phyloP scores from a whole-genome alignment of 1,140 invertebrate genomes.

The Harpegnathos saltator region DNA sequence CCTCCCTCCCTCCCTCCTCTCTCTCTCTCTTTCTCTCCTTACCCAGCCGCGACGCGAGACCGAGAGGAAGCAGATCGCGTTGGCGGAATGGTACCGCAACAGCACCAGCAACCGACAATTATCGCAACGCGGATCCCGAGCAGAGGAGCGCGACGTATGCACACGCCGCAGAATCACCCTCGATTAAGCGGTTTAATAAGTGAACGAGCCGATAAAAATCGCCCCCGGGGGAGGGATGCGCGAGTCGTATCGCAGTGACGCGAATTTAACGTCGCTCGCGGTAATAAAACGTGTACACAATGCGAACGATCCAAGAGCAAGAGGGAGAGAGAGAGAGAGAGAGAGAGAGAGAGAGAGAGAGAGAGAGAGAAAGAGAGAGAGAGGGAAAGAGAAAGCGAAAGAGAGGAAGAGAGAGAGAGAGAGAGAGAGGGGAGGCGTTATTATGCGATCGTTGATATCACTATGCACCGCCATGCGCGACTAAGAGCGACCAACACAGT shows the following conservation, averaged over 20 bases:
- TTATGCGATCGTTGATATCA: constrained; percentile 49
- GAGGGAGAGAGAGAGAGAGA: no score
- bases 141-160: not conserved
- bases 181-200: constrained; percentile 29
- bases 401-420: not conserved
- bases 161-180: not conserved
- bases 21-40: no score
- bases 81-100: not conserved
- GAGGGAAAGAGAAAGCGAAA: not conserved
- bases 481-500: constrained; percentile 10
- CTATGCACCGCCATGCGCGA: constrained; percentile 42
- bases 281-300: constrained; percentile 18
- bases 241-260: constrained; percentile 17
- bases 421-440: not conserved
- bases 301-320: not conserved
- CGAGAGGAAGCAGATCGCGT: not conserved
- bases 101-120: no score
- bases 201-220: constrained; percentile 32
- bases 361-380: not conserved
- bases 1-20: no score
- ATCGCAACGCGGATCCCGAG: not conserved
- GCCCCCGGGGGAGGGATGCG: no score
- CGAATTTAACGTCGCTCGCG: constrained; percentile 27
- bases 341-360: no score
- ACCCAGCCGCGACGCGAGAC: not conserved